A percentile compares a stretch with the other conserved stretches of the same genome.
Conservation (phyloP, 1,140 invertebrate genomes). For the Antheraea pernyi region DNA sequence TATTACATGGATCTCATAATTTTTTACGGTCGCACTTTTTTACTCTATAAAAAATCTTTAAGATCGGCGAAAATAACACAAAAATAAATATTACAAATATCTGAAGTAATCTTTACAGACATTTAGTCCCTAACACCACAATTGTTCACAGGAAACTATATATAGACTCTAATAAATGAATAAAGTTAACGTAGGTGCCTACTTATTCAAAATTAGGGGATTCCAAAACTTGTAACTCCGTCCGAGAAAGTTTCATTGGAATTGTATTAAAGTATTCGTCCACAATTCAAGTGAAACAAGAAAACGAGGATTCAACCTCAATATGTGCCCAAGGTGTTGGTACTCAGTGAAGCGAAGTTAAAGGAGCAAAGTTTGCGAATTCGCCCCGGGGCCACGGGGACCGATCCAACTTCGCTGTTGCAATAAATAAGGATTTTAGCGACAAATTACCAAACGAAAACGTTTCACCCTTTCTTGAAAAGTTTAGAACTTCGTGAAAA, state of each 20-base stretch:
- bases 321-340: constrained; percentile 71
- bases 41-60: too few species aligned
- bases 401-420: constrained; percentile 70
- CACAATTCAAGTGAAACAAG: constrained; percentile 69
- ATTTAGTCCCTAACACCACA: not conserved
- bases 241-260: constrained; percentile 41
- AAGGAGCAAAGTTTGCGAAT: constrained; percentile 67
- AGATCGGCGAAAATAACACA: not conserved
- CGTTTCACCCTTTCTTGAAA: constrained; percentile 58
- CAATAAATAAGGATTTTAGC: constrained; percentile 77
- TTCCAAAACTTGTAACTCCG: not conserved
- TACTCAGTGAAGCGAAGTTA: constrained; percentile 68
- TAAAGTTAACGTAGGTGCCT: constrained; percentile 11
- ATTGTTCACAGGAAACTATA: not conserved
- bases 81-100: not conserved
- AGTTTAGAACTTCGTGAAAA: constrained; percentile 59
- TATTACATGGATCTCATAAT: too few species aligned
- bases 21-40: too few species aligned
- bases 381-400: constrained; percentile 48
- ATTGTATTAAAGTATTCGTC: constrained; percentile 63
- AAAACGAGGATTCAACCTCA: constrained; percentile 69
- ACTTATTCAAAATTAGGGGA: not conserved
- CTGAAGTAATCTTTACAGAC: not conserved
- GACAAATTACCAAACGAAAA: constrained; percentile 72
- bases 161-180: constrained; percentile 1